A percentile compares a stretch with the other conserved stretches of the same genome.
Evolutionary conservation across 2,888 invertebrate species (phyloP).

Genomic region (Synergus japonicus): DNA sequence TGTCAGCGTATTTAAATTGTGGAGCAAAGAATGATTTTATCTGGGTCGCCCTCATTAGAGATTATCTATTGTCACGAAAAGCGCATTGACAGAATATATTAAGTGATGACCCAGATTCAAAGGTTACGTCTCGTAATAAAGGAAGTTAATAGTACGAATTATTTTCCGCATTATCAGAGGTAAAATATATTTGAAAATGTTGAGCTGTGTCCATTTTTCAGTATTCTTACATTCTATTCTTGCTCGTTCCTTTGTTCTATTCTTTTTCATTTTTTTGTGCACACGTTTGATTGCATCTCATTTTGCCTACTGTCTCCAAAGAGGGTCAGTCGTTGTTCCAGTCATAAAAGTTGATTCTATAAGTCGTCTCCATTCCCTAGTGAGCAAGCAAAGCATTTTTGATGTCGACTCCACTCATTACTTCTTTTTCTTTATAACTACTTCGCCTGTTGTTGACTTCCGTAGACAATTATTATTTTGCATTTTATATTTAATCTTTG

Average conservation of each 20-base stretch:
- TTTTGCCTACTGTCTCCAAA: slow-evolving; percentile 16
- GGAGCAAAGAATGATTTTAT: background rate
- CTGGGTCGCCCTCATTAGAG: background rate
- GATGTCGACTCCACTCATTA: background rate
- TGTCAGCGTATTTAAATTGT: background rate
- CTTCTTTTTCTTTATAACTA: background rate
- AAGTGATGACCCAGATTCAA: background rate
- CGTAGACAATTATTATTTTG: background rate
- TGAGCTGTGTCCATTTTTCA: background rate
- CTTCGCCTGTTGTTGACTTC: background rate
- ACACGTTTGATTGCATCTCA: slow-evolving; percentile 37
- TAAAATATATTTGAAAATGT: background rate
- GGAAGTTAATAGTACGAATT: background rate
- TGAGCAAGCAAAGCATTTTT: background rate
- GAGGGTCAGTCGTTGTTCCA: slow-evolving; percentile 19
- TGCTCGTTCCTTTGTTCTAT: background rate
- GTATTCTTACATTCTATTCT: slow-evolving; percentile 8
- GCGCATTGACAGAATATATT: background rate
- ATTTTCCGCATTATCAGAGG: background rate
- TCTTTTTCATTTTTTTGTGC: slow-evolving; percentile 2
- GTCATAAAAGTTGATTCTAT: slow-evolving; percentile 32
- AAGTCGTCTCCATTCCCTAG: slow-evolving; percentile 10
- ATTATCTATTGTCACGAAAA: background rate
- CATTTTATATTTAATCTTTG: background rate
- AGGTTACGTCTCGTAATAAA: background rate